Evolutionary conservation across 1,140 invertebrate genomes (phyloP).

Genomic region (Halesus radiatus): DNA sequence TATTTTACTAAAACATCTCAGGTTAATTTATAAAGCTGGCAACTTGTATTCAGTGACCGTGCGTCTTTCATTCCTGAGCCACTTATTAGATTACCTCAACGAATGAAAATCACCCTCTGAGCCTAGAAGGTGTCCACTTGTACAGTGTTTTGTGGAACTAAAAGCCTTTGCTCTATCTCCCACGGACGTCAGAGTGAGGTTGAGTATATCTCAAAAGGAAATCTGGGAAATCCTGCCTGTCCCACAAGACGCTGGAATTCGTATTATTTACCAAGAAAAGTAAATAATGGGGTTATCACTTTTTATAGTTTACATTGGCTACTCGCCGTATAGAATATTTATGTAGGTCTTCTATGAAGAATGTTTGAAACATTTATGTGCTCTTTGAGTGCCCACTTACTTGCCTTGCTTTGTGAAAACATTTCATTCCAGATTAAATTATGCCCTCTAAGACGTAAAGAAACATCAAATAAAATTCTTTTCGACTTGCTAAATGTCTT

Average conservation of each 20-base stretch:
- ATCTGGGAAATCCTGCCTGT: slow-evolving; percentile 14
- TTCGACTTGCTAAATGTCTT: too few species aligned
- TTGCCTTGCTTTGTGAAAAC: neutral
- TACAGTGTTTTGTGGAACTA: slow-evolving; percentile 26
- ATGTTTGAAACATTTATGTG: slow-evolving; percentile 2
- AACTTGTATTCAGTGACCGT: too few species aligned
- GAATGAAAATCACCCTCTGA: slow-evolving; percentile 1
- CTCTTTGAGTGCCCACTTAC: slow-evolving; percentile 7
- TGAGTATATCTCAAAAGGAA: slow-evolving; percentile 12
- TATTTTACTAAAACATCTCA: too few species aligned
- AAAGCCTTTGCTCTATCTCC: slow-evolving; percentile 22
- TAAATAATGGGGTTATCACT: slow-evolving; percentile 13
- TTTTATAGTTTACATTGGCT: slow-evolving; percentile 3
- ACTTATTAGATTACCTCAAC: slow-evolving; percentile 2
- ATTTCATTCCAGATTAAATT: neutral
- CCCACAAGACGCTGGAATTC: neutral
- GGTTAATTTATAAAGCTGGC: too few species aligned
- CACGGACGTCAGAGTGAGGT: neutral
- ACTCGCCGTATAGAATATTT: neutral
- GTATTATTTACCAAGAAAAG: neutral
- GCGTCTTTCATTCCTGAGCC: neutral
- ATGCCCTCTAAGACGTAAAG: too few species aligned
- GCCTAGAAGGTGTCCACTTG: slow-evolving; percentile 12
- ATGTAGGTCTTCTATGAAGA: slow-evolving; percentile 1
- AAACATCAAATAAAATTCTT: too few species aligned